Base-by-base conservation (phyloP, 2,797 vertebrate genomes). In the Dendrocincla fuliginosa region DNA sequence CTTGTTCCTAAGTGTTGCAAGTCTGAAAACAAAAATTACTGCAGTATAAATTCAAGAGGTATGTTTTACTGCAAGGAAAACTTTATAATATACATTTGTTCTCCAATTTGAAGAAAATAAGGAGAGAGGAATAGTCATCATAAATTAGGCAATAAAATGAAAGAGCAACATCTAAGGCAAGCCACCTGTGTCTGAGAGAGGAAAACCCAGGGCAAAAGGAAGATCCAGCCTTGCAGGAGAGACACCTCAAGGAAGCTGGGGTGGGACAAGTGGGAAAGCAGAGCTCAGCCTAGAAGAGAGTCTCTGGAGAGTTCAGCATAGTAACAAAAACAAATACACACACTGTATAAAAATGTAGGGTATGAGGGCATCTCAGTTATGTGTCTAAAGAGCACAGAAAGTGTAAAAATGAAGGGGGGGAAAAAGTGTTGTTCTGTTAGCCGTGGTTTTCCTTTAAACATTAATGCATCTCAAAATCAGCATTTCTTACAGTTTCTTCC, bases 401-500 rank as follows among this genome's bases (percentile, higher is more conserved):
- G 22, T 52, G 24, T 5, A 83, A 90, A 93, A 82, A 65, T 32
- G 1, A 46, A 28, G 20, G 13, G 24, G 13, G 24, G 13, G 19
- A 8, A 53, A n/a, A 1, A 23, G 15, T 64, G 28, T 5, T 37
- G 19, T 93, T 94, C n/a, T 76, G 22, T 8, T 75, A 49, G 10
- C 61, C 42, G 56, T 27, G 52, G 16, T 93, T 89, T 85, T 67
- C 73, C 84, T 92, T 96, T 96, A 92, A 77, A 87, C 22, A 79
- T 67, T 84, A 93, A 84, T 84, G 60, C 44, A 33, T 79, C 74
- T 79, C 41, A 76, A 63, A 84, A 3, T 9, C 6, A 12, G 35
- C 33, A 73, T 92, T 97, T 95, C 76, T 91, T 92, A 87, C 25
- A 53, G 42, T 70, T 93, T 85, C 69, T 94, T 90, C 59, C 76